Conservation (phyloP, 2,888 invertebrate species). For the Cinara cedri region DNA sequence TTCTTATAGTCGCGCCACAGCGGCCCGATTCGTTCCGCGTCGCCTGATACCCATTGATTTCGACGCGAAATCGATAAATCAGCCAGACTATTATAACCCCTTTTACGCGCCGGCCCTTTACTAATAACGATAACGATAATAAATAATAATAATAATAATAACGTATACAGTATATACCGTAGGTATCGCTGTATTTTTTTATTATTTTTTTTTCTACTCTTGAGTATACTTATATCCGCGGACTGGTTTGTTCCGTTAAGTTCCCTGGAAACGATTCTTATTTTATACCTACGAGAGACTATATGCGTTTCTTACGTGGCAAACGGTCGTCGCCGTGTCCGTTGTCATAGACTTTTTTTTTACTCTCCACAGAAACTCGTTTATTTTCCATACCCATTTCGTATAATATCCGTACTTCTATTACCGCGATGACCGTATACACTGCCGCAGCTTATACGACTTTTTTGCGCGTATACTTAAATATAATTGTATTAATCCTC, state of each 20-base stretch:
- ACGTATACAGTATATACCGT: too few relatives aligned
- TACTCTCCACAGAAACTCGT: constrained; percentile 28
- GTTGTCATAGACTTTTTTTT: neutral
- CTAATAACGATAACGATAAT: neutral
- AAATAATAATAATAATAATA: too few relatives aligned
- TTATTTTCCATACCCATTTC: constrained; percentile 9
- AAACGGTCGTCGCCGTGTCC: neutral
- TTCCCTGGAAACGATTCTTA: constrained; percentile 18
- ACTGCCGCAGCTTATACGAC: too few relatives aligned
- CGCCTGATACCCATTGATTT: constrained; percentile 45
- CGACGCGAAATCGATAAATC: constrained; percentile 50
- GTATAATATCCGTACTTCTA: too few relatives aligned
- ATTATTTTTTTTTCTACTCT: neutral
- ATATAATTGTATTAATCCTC: too few relatives aligned
- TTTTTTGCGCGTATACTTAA: too few relatives aligned
- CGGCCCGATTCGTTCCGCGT: constrained; percentile 51
- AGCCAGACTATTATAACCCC: constrained; percentile 38
- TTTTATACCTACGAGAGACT: too few relatives aligned
- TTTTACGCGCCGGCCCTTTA: constrained; percentile 32
- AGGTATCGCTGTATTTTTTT: too few relatives aligned
- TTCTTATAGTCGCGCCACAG: too few relatives aligned
- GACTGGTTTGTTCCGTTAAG: constrained; percentile 49
- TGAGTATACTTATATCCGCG: neutral
- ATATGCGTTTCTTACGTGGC: too few relatives aligned
- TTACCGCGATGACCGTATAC: too few relatives aligned